phyloP scores from a whole-genome alignment of 37 sponge, comb jelly and placozoan genomes.

The Lycopodina hypogea region DNA sequence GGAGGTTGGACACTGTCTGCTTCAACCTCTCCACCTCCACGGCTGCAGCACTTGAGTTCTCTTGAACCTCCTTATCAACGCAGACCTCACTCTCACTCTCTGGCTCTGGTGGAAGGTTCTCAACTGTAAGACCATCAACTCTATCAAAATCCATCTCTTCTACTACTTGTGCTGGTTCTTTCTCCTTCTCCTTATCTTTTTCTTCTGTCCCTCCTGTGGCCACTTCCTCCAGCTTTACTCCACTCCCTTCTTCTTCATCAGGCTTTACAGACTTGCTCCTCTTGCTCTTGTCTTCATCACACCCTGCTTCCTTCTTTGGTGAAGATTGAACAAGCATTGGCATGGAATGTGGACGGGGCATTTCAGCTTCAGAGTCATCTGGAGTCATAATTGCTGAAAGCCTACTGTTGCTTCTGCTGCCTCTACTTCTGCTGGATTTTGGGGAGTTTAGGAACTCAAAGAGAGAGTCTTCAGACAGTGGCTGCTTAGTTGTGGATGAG shows the following conservation, averaged over 20 bases:
- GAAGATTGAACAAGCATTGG: not conserved
- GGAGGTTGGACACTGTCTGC: constrained; percentile 55
- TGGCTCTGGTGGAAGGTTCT: not conserved
- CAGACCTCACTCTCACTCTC: not conserved
- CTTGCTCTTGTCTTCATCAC: not conserved
- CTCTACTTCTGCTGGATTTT: not conserved
- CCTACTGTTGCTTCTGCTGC: not conserved
- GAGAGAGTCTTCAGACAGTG: constrained; percentile 23
- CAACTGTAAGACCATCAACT: not conserved
- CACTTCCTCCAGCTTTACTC: not conserved
- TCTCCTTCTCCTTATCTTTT: not conserved
- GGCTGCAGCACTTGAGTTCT: not conserved
- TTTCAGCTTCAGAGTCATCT: not conserved
- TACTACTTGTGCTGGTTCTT: not conserved
- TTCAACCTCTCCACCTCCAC: not conserved
- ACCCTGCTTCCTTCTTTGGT: not conserved
- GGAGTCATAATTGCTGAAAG: not conserved
- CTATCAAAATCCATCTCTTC: not conserved
- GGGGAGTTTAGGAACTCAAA: constrained; percentile 68
- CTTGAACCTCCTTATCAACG: not conserved
- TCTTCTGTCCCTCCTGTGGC: not conserved
- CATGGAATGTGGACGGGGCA: constrained; percentile 12
- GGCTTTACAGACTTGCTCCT: not conserved
- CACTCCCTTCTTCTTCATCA: not conserved
- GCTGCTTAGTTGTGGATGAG: not conserved